phyloP scores from a whole-genome alignment of 2,113 vertebrate genomes.

The Oenanthe melanoleuca region DNA sequence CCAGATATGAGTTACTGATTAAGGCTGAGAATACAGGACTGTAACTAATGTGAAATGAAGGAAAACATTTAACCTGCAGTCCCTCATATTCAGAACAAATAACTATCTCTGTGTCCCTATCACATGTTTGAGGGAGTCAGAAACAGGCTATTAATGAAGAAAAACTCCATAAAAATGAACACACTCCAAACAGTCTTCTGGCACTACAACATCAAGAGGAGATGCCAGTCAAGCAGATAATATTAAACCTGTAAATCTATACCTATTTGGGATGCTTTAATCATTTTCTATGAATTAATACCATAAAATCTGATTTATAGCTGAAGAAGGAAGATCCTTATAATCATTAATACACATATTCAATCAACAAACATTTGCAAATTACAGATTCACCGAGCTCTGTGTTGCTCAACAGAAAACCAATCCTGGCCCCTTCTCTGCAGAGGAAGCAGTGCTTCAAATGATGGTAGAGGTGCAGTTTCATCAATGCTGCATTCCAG shows the following conservation, averaged over 20 bases:
- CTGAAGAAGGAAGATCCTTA: slow-evolving; percentile 51
- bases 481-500: background rate
- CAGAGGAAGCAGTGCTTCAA: background rate
- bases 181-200: slow-evolving; percentile 12
- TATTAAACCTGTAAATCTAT: slow-evolving; percentile 61
- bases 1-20: background rate
- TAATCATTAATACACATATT: slow-evolving; percentile 62
- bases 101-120: background rate
- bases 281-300: slow-evolving; percentile 60
- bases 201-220: background rate
- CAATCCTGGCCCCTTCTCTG: background rate
- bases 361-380: slow-evolving; percentile 60
- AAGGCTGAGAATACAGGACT: background rate
- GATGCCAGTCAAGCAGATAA: slow-evolving; percentile 60
- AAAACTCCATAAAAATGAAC: slow-evolving; percentile 45
- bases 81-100: background rate
- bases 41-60: slow-evolving; percentile 9
- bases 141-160: slow-evolving; percentile 50
- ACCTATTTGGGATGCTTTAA: slow-evolving; percentile 56
- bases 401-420: slow-evolving; percentile 2
- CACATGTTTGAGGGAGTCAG: background rate
- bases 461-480: background rate
- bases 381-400: slow-evolving; percentile 2
- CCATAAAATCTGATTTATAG: slow-evolving; percentile 53
- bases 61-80: slow-evolving; percentile 9